Evolutionary conservation across 2,888 invertebrate species (phyloP).

Genomic region (Cylindroiulus punctatus): DNA sequence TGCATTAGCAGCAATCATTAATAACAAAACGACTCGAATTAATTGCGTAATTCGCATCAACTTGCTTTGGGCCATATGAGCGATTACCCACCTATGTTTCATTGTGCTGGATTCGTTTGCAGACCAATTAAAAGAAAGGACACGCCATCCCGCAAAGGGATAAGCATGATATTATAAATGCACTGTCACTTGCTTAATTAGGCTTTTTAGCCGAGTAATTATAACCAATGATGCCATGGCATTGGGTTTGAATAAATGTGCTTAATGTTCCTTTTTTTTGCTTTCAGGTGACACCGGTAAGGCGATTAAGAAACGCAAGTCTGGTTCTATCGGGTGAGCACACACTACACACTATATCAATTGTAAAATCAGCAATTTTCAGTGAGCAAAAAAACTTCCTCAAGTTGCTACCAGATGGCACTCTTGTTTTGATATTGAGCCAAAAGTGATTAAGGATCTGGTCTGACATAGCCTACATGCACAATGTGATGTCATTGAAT

Average conservation of each 20-base stretch:
- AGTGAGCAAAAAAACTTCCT: not conserved
- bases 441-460: conserved; percentile 2
- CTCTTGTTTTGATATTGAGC: conserved; percentile 13
- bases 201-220: not conserved
- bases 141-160: not conserved
- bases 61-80: not conserved
- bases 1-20: conserved; percentile 2
- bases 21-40: not conserved
- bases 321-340: conserved; percentile 57
- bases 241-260: not conserved
- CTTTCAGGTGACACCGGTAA: conserved; percentile 56
- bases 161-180: conserved; percentile 25
- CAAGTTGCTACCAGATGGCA: conserved; percentile 37
- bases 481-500: conserved; percentile 26
- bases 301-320: conserved; percentile 57
- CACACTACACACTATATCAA: not conserved
- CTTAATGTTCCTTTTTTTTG: not conserved
- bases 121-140: conserved; percentile 3
- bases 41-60: not conserved
- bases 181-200: conserved; percentile 23
- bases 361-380: not conserved
- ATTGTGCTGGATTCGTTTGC: not conserved
- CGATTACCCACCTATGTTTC: not conserved
- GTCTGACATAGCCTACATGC: not conserved
- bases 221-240: not conserved